These are phyloP conservation scores for Thaleichthys pacificus DNA, from an alignment of 2,797 vertebrate genomes.

Conservation along the genomic window DNA sequence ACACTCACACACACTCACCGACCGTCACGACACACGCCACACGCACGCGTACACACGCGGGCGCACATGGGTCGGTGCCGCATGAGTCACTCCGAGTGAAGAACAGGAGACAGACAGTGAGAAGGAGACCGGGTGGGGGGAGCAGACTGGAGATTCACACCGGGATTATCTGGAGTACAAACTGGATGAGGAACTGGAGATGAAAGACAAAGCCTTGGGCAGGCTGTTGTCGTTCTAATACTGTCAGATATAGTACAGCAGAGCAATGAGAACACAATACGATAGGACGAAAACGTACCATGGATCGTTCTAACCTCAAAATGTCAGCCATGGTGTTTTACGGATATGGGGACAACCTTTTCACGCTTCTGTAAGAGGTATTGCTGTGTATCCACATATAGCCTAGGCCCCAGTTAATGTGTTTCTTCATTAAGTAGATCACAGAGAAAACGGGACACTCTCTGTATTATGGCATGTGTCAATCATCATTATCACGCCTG, in stretches of 20 bases:
- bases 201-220: not conserved
- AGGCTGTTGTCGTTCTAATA: not conserved
- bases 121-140: not conserved
- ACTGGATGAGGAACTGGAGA: not conserved
- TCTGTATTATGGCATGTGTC: no score
- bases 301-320: not conserved
- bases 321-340: no score
- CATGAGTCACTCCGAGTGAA: conserved; percentile 1
- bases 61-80: not conserved
- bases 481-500: no score
- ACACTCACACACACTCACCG: conserved; percentile 27
- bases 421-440: no score
- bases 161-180: not conserved
- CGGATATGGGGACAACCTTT: no score
- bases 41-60: not conserved
- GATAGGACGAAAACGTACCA: not conserved
- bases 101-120: not conserved
- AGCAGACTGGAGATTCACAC: not conserved
- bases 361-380: no score
- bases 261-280: not conserved
- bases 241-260: not conserved
- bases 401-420: no score
- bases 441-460: no score
- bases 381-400: no score
- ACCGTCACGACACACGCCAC: conserved; percentile 41